Evolutionary conservation across 2,113 vertebrate genomes (phyloP), one percentile per base, ranked within the genome.

Genomic region (Apodemus speciosus): DNA sequence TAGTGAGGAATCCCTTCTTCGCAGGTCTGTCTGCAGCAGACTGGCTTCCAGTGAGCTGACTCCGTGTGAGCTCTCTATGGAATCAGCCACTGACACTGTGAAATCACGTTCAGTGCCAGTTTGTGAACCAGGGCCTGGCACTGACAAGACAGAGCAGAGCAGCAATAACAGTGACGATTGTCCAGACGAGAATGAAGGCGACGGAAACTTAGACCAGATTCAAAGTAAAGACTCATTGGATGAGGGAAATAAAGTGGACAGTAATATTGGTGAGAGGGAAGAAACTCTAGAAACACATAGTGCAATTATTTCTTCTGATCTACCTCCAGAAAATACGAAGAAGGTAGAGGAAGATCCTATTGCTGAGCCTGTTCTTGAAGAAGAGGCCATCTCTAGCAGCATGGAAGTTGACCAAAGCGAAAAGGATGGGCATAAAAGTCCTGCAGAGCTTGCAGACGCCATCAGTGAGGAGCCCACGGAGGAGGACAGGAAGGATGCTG

Each of bases 371-470:
- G 80, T 76, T 80, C 85, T 97, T 96, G 97, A 96, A 92, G 98
- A 98, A 93, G 97, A 96, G 49, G 95, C 97, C 4, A 98, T 98
- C 95, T 98, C 98, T 80, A 99, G 98, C 92, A 98, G 98, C 94
- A 96, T 98, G 96, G 98, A 98, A 96, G n/a, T 77, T 93, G 97
- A 97, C 32, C 95, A 97, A 38, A 92, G 95, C 92, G 92, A 96
- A 95, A 98, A 98, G 94, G 96, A 95, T 73, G 94, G 97, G 72
- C 92, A 32, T 66, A 95, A 96, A 0, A 66, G 73, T 38, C 76
- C 93, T 94, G 3, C 85, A 95, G 92, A 92, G 62, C 84, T 94
- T 94, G 10, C 93, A 91, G 98, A 98, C 94, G 89, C 93, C 10
- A 56, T 92, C 60, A 40, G 46, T 97, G 95, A 96, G 5, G 97